Conservation (phyloP, 1,140 invertebrate species). For the Aporrectodea caliginosa region DNA sequence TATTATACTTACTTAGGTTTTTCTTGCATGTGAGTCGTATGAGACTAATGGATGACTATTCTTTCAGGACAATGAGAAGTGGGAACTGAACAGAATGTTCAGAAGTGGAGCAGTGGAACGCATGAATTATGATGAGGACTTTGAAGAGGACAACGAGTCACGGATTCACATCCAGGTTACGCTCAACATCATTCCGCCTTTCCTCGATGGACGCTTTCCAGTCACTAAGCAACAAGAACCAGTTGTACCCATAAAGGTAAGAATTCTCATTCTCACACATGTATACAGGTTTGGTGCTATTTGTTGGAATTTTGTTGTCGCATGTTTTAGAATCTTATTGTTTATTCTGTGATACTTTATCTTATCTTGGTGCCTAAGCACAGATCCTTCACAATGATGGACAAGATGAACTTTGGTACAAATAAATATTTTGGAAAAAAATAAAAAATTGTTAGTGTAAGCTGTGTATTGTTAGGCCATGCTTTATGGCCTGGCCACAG, state of each 20-base stretch:
- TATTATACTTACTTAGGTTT: no score
- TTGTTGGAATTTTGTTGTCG: no score
- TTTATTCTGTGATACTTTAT: no score
- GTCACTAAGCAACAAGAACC: constrained; percentile 99
- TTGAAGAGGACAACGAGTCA: constrained; percentile 85
- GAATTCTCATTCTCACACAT: constrained; percentile 26
- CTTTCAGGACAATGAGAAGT: constrained; percentile 84
- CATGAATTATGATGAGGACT: constrained; percentile 84
- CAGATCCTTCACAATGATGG: no score
- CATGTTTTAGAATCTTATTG: no score
- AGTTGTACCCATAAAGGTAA: constrained; percentile 76
- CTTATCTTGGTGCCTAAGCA: no score
- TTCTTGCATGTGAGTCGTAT: no score
- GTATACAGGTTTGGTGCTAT: background rate
- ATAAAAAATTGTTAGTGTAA: no score
- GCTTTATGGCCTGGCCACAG: no score
- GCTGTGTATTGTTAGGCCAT: no score
- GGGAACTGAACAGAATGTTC: constrained; percentile 97
- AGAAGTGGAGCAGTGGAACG: constrained; percentile 90
- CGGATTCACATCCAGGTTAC: constrained; percentile 86
- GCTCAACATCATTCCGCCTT: constrained; percentile 97
- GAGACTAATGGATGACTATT: background rate
- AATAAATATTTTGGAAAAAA: no score
- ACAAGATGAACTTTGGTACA: no score
- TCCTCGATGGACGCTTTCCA: constrained; percentile 95